These are phyloP conservation scores for Phenganax stokvisi DNA, from an alignment of 92 coral and sea anemone species.

Conservation along the genomic window DNA sequence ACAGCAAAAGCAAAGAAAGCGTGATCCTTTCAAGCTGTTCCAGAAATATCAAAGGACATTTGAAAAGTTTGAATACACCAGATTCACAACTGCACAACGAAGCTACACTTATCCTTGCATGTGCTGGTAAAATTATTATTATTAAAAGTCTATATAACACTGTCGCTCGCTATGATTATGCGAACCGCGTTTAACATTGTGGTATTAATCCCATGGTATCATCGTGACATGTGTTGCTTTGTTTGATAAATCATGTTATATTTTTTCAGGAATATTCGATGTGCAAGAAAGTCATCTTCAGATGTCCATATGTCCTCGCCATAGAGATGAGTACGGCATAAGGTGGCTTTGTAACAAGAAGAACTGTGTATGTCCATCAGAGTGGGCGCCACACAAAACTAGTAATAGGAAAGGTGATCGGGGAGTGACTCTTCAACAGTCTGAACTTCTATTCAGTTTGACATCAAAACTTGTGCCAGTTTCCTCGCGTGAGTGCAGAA, in stretches of 20 bases:
- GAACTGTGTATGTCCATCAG: slow-evolving; percentile 51
- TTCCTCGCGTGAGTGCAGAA: slow-evolving; percentile 38
- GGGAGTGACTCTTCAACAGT: slow-evolving; percentile 47
- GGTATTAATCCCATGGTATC: too few relatives aligned
- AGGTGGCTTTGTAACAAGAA: slow-evolving; percentile 47
- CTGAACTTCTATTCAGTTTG: slow-evolving; percentile 33
- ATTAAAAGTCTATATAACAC: neutral
- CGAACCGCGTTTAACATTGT: too few relatives aligned
- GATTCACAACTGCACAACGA: slow-evolving; percentile 40
- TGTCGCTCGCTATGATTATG: too few relatives aligned
- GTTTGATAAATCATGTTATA: neutral
- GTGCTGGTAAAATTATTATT: slow-evolving; percentile 50
- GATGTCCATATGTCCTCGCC: slow-evolving; percentile 54
- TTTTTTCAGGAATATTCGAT: slow-evolving; percentile 41
- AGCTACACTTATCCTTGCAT: slow-evolving; percentile 51
- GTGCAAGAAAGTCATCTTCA: slow-evolving; percentile 46
- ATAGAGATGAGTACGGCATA: slow-evolving; percentile 53
- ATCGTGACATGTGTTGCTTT: too few relatives aligned
- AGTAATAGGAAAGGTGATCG: slow-evolving; percentile 49
- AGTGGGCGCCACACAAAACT: slow-evolving; percentile 47
- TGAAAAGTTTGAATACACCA: slow-evolving; percentile 40
- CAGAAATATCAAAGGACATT: slow-evolving; percentile 53
- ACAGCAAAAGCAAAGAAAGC: slow-evolving; percentile 39
- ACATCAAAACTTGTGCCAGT: slow-evolving; percentile 47
- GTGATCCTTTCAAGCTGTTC: slow-evolving; percentile 41